Base-by-base conservation (phyloP, 2,888 invertebrate species). In the Strigamia maritima region DNA sequence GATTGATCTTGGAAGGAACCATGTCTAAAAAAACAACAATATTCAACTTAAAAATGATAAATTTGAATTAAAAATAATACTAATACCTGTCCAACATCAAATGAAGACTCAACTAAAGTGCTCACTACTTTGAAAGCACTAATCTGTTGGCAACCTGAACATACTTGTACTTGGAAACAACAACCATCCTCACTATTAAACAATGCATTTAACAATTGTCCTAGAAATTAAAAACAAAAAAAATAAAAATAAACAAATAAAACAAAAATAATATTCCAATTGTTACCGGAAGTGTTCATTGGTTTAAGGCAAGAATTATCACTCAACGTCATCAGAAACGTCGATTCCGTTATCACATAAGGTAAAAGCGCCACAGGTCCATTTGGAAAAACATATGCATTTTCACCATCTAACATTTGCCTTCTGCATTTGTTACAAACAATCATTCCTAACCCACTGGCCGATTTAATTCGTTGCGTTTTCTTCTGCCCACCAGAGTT, bases 81-180 rank as follows among this genome's bases (percentile, higher is more conserved):
- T 19, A 31, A 14, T 75, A 40, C 75, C 22, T 75, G 75, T 7
- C 40, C 75, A 35, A 40, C 22, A 14, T 26, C 75, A 31, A 35
- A 75, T 16, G 12, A 2, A 3, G n/a, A 19, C 7, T 40, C 12
- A 12, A n/a, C 2, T 35, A 10, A 10, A 8, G 28, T 75, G 22
- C n/a, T 40, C 1, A 38, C 10, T 2, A 75, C 22, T n/a, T 35
- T 35, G 31, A 35, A 40, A 6, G 75, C 75, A 31, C 10, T 40
- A 0, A 38, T 8, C 16, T 35, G n/a, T 16, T 75, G 8, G 16
- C 75, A 75, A n/a, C 22, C 35, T 2, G 19, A 3, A 31, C 75
- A 75, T 6, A 35, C 75, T 22, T 8, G 40, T n/a, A 75, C n/a
- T 19, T 75, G 75, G 22, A 75, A 75, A 75, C 75, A 75, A 40